Evolutionary conservation across 1,140 invertebrate genomes (phyloP), one percentile per base, ranked within the genome.

Genomic region (Leptestheria dahalacensis): DNA sequence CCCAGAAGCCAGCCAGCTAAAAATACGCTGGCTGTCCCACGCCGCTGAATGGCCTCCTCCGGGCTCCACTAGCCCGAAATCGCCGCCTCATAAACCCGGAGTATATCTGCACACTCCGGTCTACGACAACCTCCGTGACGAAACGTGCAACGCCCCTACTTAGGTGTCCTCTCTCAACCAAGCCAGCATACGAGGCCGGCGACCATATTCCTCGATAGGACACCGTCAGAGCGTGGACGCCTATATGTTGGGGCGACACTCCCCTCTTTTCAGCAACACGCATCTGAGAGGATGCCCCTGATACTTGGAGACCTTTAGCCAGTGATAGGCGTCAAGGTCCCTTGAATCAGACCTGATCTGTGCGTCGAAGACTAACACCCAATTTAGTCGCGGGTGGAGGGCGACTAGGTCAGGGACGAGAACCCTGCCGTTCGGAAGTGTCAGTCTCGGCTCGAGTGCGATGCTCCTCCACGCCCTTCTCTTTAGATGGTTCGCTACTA

Each of bases 401-500:
- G 15, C 33, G 33, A 41, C 33, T 15, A 41, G 33, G 15, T 41
- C 33, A 41, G 33, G 33, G 6, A 9, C 15, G 15, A 41, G 33
- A 9, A 41, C n/a, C n/a, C n/a, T 41, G 33, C 33, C 33, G 6
- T 15, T 6, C 6, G 33, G 33, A 41, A 9, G 6, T 15, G 6
- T 15, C 6, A 41, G 33, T 15, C 33, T 41, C 6, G 33, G 33
- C 33, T 41, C 33, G 33, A 41, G 33, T 41, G 6, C 6, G 33
- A 15, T 41, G 33, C 6, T 41, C 15, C 6, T 6, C 33, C 1
- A 67, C 3, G 2, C 55, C 57, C 23, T 61, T 62, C 18, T n/a
- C 56, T 1, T n/a, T n/a, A n/a, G n/a, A n/a, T n/a, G n/a, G n/a
- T n/a, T n/a, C n/a, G n/a, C n/a, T n/a, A n/a, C n/a, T n/a, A n/a